Evolutionary conservation across 2,888 invertebrate genomes (phyloP), one percentile per base, ranked within the genome.

Genomic region (Ommatoiulus sabulosus): DNA sequence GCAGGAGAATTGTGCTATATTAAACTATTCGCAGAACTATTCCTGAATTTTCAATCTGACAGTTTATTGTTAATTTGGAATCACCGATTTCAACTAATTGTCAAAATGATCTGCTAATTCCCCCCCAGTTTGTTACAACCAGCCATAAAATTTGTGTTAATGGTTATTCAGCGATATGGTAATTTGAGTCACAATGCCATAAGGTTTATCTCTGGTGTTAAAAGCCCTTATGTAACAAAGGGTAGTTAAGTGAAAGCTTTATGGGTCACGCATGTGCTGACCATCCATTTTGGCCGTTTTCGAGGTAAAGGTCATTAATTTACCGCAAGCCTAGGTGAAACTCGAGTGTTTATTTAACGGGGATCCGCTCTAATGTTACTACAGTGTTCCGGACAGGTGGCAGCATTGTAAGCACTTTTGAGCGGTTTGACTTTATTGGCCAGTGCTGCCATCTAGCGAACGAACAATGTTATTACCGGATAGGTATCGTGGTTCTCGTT

Each of bases 201-300:
- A 72, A 24, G 72, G 72, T 72, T 10, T 72, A 63, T 5, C 12
- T 63, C 8, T 7, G 57, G 17, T 17, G 63, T 63, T 63, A 63
- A 72, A 72, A 72, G 72, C 72, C 72, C 72, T 72, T 72, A 24
- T 24, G 8, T n/a, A 72, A 72, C 72, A 72, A 72, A 72, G 72
- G 72, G 24, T 72, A 24, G 72, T 72, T 72, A 24, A 72, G n/a
- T 10, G 24, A n/a, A 72, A n/a, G 72, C 72, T 24, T 72, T 72
- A 72, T 72, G 24, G 72, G 72, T 72, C 72, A 72, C 72, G 24
- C 72, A 72, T 72, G 72, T 20, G 72, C 10, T 72, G 72, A 72
- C 72, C 72, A 24, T 20, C 72, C 72, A 72, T 7, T 24, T 72
- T 8, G 72, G 24, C 24, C 72, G n/a, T 72, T 72, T 72, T 72